Percentiles rank a stretch among this genome's conserved stretches.
phyloP scores from a whole-genome alignment of 2,113 vertebrate species.

The Shinisaurus crocodilurus region DNA sequence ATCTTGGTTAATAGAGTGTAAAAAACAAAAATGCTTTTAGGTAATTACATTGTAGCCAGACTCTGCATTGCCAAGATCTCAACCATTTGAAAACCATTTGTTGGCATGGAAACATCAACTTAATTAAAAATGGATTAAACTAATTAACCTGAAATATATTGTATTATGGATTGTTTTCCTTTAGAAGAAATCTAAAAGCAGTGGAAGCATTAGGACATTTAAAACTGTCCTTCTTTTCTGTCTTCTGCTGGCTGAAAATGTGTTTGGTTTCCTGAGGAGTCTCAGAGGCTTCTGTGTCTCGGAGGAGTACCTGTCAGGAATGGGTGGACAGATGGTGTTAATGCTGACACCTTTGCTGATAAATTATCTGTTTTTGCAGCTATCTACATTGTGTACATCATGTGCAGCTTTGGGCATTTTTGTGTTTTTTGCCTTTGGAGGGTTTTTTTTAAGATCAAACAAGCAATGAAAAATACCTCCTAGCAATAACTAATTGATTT shows the following conservation, averaged over 20 bases:
- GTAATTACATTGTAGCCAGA: slow-evolving; percentile 74
- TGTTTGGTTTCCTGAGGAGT: slow-evolving; percentile 55
- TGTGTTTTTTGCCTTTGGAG: not conserved
- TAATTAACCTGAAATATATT: slow-evolving; percentile 81
- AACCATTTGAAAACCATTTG: slow-evolving; percentile 78
- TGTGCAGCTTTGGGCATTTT: not conserved
- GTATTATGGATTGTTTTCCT: slow-evolving; percentile 68
- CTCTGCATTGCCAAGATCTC: slow-evolving; percentile 69
- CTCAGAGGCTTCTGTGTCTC: slow-evolving; percentile 36
- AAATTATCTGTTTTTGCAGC: slow-evolving; percentile 30
- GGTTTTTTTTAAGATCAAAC: not conserved
- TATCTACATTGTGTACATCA: not conserved
- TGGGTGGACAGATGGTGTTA: not conserved
- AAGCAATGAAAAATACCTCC: not conserved
- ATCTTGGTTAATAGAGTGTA: slow-evolving; percentile 62
- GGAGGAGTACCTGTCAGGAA: not conserved
- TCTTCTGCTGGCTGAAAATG: slow-evolving; percentile 64
- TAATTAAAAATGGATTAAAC: slow-evolving; percentile 81
- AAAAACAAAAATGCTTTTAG: slow-evolving; percentile 69
- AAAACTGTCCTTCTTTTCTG: slow-evolving; percentile 65
- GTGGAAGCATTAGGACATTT: slow-evolving; percentile 65
- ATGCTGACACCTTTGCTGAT: slow-evolving; percentile 17
- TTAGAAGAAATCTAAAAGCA: slow-evolving; percentile 69
- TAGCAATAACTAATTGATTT: not conserved
- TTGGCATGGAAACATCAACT: slow-evolving; percentile 78